A percentile compares a stretch with the other conserved stretches of the same genome.
These are phyloP conservation scores for Adineta ricciae DNA, from an alignment of 2,888 invertebrate species.

Conservation along the genomic window DNA sequence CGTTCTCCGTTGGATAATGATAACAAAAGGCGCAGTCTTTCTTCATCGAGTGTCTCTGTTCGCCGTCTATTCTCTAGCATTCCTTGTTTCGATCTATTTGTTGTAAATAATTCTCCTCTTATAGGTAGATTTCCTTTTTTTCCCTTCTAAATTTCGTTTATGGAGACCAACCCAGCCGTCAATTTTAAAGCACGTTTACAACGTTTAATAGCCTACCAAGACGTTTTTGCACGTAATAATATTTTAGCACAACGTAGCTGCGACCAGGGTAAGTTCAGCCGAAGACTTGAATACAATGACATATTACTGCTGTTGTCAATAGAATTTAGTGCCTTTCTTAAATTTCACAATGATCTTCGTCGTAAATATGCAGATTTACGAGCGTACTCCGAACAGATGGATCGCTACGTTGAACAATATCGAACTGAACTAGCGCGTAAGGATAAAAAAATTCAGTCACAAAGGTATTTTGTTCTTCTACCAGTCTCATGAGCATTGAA, in stretches of 20 bases:
- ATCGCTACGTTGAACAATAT: neutral
- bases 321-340: constrained; percentile 8
- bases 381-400: neutral
- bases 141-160: neutral
- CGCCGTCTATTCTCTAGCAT: neutral
- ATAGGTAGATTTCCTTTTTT: neutral
- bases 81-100: neutral
- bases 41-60: neutral
- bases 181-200: constrained; percentile 15
- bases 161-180: neutral
- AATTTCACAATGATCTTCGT: constrained; percentile 13
- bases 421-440: neutral
- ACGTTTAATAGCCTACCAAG: constrained; percentile 14
- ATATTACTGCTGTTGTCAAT: neutral
- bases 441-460: constrained; percentile 20
- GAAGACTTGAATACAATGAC: neutral
- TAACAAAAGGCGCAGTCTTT: neutral
- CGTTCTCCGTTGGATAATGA: neutral
- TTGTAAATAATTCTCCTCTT: neutral
- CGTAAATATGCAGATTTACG: constrained; percentile 1
- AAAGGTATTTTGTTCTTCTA: too few relatives aligned
- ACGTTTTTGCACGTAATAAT: constrained; percentile 1
- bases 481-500: too few relatives aligned
- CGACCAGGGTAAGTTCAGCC: neutral
- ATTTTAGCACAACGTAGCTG: neutral